Evolutionary conservation across 1,140 invertebrate genomes (phyloP), one percentile per base, ranked within the genome.

Genomic region (Globodera rostochiensis): DNA sequence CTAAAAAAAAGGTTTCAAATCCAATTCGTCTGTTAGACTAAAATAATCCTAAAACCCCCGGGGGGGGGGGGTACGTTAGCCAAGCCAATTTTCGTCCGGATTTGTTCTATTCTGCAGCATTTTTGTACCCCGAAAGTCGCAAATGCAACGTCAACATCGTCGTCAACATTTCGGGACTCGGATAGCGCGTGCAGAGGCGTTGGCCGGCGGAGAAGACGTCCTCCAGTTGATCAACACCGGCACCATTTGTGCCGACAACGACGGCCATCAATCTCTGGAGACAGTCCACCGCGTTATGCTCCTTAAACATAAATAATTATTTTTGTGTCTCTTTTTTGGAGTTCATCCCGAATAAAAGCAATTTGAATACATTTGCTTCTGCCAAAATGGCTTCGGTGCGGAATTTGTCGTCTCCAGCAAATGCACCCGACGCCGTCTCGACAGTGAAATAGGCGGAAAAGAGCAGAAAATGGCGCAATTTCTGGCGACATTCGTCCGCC

Each of bases 381-480:
- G 70, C 70, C 49, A 78, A 78, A 21, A 78, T 36, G n/a, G 46
- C 70, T 69, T 78, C 77, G 8, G 69, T 64, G 49, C 46, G 21
- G 45, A 47, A 78, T 36, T 36, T 36, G 9, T 11, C 21, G n/a
- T 78, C 36, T 5, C 69, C n/a, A 19, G 13, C 50, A 11, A 78
- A 78, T 71, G 49, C 25, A 15, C 36, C 21, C 60, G 25, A 25
- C 15, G 64, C 64, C n/a, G n/a, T 69, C 69, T 25, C 13, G 45
- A 6, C n/a, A 70, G 21, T 64, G 49, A 64, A 78, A 69, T n/a
- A 47, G 70, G 13, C 46, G 21, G 77, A 78, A 21, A 78, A 78
- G 19, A 78, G 77, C 25, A 78, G 50, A 69, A 78, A 78, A 69
- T 78, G 46, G 46, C 77, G 70, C 46, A 78, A 19, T 47, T 78